phyloP scores from a whole-genome alignment of 2,113 vertebrate species.

The Grus americana region DNA sequence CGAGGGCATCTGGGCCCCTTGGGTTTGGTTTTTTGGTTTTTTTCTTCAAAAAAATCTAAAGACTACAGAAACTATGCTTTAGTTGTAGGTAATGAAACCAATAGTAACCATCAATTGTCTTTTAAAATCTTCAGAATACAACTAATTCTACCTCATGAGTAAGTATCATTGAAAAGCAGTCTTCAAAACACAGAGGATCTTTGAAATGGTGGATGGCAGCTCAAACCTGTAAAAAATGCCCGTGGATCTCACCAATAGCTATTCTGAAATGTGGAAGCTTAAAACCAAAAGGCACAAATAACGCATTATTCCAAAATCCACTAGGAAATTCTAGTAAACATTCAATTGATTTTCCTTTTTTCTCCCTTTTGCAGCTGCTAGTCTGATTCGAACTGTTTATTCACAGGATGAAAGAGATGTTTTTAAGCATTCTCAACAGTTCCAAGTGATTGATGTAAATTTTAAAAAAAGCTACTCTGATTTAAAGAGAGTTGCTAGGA shows the following conservation, averaged over 20 bases:
- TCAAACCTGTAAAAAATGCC: background rate
- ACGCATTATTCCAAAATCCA: slow-evolving; percentile 12
- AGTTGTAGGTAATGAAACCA: background rate
- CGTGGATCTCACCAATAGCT: background rate
- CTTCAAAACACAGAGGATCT: background rate
- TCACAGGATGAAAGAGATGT: slow-evolving; percentile 67
- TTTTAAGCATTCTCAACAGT: slow-evolving; percentile 71
- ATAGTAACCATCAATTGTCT: background rate
- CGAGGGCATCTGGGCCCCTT: no score
- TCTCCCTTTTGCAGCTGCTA: slow-evolving; percentile 51
- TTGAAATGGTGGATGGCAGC: background rate
- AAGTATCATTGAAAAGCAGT: background rate
- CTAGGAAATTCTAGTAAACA: slow-evolving; percentile 19
- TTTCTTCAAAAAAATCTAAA: background rate
- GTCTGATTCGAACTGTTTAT: slow-evolving; percentile 76
- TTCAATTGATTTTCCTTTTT: slow-evolving; percentile 16
- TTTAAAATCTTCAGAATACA: background rate
- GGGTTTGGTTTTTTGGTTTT: no score
- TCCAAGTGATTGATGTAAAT: slow-evolving; percentile 66
- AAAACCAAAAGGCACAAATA: slow-evolving; percentile 14
- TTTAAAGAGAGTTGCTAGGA: slow-evolving; percentile 89
- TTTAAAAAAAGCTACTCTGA: slow-evolving; percentile 71
- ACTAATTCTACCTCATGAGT: background rate
- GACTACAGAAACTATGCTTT: background rate
- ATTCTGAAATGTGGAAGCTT: background rate